A percentile compares a stretch with the other conserved stretches of the same genome.
phyloP scores from a whole-genome alignment of 2,797 vertebrate genomes.

The Pseudotriccus pelzelni region DNA sequence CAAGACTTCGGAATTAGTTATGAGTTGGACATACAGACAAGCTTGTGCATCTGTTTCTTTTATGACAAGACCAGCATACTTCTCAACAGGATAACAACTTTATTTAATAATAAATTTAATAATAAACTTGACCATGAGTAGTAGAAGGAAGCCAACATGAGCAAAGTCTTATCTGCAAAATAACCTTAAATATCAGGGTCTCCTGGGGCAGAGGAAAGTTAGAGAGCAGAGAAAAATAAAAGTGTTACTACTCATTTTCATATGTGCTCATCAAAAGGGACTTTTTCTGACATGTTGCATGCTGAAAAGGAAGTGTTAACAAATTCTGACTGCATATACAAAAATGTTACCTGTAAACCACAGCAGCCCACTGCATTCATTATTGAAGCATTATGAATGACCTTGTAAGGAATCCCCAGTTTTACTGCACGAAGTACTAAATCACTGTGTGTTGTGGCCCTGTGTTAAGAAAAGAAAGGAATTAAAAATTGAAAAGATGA shows the following conservation, averaged over 20 bases:
- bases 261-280: not conserved
- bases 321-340: not conserved
- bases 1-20: not conserved
- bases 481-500: not conserved
- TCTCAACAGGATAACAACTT: not conserved
- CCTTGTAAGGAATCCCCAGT: constrained; percentile 86
- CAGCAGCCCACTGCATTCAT: constrained; percentile 95
- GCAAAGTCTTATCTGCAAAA: not conserved
- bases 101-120: not conserved
- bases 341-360: constrained; percentile 88
- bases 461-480: constrained; percentile 64
- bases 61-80: not conserved
- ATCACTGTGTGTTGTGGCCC: constrained; percentile 96
- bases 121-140: not conserved
- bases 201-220: not conserved
- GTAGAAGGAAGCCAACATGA: not conserved
- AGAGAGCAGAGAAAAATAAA: not conserved
- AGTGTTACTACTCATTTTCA: not conserved
- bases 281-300: not conserved
- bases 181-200: not conserved
- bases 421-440: constrained; percentile 90
- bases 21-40: not conserved
- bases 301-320: constrained; percentile 11
- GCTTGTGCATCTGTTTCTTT: not conserved
- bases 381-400: constrained; percentile 96